Conservation (phyloP, 2,797 vertebrate species). For the Ficedula albicollis region DNA sequence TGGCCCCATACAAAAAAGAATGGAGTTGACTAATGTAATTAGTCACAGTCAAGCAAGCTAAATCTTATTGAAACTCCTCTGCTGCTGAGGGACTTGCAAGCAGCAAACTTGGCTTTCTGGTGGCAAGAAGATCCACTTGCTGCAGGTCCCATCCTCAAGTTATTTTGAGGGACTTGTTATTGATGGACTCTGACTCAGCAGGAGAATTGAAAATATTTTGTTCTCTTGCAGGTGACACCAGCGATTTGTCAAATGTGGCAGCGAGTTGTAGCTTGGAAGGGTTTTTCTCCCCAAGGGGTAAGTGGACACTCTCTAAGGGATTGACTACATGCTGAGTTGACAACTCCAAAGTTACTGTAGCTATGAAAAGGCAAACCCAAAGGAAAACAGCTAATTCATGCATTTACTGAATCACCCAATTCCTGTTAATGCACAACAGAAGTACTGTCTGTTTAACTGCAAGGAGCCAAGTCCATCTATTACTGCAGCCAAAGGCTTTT, state of each 20-base stretch:
- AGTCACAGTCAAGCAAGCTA: slow-evolving; percentile 5
- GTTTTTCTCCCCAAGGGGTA: slow-evolving; percentile 21
- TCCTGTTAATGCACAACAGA: slow-evolving; percentile 68
- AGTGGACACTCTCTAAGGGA: slow-evolving; percentile 52
- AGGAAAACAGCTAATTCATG: slow-evolving; percentile 65
- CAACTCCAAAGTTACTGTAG: slow-evolving; percentile 43
- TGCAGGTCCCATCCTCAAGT: not conserved
- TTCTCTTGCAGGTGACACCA: slow-evolving; percentile 45
- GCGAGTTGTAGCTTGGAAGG: not conserved
- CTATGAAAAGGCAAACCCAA: slow-evolving; percentile 58
- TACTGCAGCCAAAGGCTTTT: not conserved
- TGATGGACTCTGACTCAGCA: not conserved
- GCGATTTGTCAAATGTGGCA: not conserved
- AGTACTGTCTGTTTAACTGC: slow-evolving; percentile 28
- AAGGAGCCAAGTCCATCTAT: slow-evolving; percentile 29
- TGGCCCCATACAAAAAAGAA: not conserved
- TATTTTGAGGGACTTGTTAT: slow-evolving; percentile 14
- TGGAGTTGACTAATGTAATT: not conserved
- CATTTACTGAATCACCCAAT: slow-evolving; percentile 58
- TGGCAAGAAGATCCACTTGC: not conserved
- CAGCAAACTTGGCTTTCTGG: not conserved
- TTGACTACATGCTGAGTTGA: slow-evolving; percentile 59
- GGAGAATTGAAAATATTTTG: not conserved
- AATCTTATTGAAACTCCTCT: not conserved
- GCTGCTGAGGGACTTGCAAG: not conserved